These are phyloP conservation scores for Chrysochloris asiatica DNA, from an alignment of 2,113 vertebrate genomes.

Conservation along the genomic window DNA sequence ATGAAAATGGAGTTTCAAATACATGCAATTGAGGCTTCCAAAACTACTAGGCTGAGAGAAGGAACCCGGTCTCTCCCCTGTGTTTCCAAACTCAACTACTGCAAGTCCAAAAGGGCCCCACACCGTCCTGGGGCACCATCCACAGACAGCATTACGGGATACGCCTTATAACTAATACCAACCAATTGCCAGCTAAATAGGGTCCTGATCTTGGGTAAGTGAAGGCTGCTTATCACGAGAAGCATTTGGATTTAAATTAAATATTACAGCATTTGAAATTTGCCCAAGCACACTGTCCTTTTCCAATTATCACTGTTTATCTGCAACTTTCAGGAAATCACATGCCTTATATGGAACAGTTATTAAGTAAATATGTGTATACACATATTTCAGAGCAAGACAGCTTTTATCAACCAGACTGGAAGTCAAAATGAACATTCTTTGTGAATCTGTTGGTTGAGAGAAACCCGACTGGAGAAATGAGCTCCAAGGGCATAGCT, in stretches of 20 bases:
- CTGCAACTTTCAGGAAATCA: constrained; percentile 35
- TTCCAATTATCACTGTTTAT: constrained; percentile 28
- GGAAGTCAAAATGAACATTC: not conserved
- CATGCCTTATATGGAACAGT: not conserved
- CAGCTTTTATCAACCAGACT: not conserved
- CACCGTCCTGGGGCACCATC: not conserved
- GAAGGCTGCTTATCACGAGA: constrained; percentile 19
- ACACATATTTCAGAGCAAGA: not conserved
- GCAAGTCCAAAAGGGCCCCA: not conserved
- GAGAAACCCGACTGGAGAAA: not conserved
- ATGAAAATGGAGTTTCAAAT: constrained; percentile 81
- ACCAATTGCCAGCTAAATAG: not conserved
- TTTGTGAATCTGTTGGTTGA: not conserved
- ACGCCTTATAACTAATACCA: not conserved
- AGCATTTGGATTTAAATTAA: not conserved
- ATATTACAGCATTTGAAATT: not conserved
- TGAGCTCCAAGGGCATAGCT: not conserved
- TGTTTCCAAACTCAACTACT: not conserved
- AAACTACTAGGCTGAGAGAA: constrained; percentile 25
- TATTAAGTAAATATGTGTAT: no score
- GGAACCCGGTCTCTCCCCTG: not conserved
- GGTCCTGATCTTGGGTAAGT: not conserved
- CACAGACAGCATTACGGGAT: not conserved
- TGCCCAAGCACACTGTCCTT: not conserved
- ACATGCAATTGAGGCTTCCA: constrained; percentile 61